phyloP scores from a whole-genome alignment of 2,113 vertebrate genomes.

The Neodontobutis hainanensis region DNA sequence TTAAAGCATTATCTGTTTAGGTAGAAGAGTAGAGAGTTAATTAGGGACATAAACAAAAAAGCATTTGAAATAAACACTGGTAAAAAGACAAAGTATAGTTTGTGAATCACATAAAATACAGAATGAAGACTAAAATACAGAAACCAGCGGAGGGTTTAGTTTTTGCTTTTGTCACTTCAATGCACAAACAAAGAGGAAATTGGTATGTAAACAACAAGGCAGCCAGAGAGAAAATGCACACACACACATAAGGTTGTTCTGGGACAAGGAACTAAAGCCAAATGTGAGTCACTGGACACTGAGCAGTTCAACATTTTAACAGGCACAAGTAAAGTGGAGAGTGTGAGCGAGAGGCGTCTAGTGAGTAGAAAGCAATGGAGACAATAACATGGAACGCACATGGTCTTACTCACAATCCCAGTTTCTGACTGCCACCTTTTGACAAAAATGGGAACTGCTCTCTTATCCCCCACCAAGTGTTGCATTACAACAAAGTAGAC shows the following conservation, averaged over 20 bases:
- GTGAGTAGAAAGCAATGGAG: constrained; percentile 28
- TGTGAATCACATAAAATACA: no score
- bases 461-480: constrained; percentile 56
- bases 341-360: constrained; percentile 19
- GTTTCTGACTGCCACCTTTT: constrained; percentile 75
- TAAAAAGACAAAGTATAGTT: no score
- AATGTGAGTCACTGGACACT: constrained; percentile 68
- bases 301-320: constrained; percentile 69
- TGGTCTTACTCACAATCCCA: constrained; percentile 40
- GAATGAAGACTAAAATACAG: constrained; percentile 1
- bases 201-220: constrained; percentile 42
- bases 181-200: constrained; percentile 39
- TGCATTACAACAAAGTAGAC: constrained; percentile 23
- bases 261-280: constrained; percentile 56
- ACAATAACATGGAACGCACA: constrained; percentile 59
- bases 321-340: constrained; percentile 44
- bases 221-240: constrained; percentile 29
- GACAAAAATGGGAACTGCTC: constrained; percentile 34
- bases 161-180: constrained; percentile 28
- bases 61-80: no score
- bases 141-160: constrained; percentile 16
- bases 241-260: constrained; percentile 35
- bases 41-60: neutral
- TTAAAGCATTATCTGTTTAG: neutral
- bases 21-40: neutral